Evolutionary conservation across 1,140 invertebrate genomes (phyloP).

Genomic region (Ceratina japonica): DNA sequence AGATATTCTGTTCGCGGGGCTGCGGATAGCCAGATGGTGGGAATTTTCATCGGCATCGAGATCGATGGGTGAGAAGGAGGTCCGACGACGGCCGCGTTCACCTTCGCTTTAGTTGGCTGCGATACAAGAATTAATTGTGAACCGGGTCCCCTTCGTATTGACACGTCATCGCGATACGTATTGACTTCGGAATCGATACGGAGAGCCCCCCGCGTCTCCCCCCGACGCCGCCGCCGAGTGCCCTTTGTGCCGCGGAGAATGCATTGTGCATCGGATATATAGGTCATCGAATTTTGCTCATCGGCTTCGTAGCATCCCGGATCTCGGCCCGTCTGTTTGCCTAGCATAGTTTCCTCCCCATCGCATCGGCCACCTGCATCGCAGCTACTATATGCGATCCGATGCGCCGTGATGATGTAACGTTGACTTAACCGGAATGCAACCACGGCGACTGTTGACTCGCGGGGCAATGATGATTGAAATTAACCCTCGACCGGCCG

Average conservation of each 20-base stretch:
- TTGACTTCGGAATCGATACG: conserved; percentile 55
- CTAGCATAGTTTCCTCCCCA: not conserved
- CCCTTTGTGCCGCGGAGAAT: conserved; percentile 18
- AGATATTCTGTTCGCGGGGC: not conserved
- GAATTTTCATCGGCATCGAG: not conserved
- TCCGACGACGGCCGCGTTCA: no score
- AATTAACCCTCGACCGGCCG: no score
- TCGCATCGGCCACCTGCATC: not conserved
- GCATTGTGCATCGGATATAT: conserved; percentile 44
- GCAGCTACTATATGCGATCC: no score
- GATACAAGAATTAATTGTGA: conserved; percentile 49
- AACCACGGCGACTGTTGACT: not conserved
- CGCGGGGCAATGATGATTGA: not conserved
- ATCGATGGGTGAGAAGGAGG: no score
- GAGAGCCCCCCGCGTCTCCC: conserved; percentile 35
- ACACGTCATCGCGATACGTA: conserved; percentile 58
- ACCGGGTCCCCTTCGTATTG: conserved; percentile 41
- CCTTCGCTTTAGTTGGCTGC: conserved; percentile 41
- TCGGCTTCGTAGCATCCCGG: conserved; percentile 18
- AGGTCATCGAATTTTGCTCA: conserved; percentile 57
- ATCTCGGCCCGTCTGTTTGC: conserved; percentile 22
- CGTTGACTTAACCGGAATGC: not conserved
- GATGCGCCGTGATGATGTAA: not conserved
- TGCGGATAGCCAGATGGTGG: no score
- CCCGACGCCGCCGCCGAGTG: conserved; percentile 8